phyloP scores from a whole-genome alignment of 2,797 vertebrate genomes.

The Pseudopleuronectes americanus region DNA sequence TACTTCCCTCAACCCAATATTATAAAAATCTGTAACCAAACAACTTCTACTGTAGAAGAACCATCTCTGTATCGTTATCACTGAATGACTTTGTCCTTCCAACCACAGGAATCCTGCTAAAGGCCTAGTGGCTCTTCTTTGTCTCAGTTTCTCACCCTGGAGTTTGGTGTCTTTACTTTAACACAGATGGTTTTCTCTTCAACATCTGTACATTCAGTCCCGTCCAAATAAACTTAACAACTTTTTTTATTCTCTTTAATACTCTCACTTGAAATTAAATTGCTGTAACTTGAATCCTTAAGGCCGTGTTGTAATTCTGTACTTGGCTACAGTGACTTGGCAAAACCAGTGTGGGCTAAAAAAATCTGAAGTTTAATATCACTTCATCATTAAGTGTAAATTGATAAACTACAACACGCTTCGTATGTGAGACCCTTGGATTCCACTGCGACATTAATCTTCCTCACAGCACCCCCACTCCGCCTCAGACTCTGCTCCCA shows the following conservation, averaged over 20 bases:
- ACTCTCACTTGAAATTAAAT: background rate
- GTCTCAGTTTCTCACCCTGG: background rate
- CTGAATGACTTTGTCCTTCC: too few relatives aligned
- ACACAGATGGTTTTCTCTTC: background rate
- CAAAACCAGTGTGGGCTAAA: background rate
- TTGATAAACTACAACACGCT: conserved; percentile 24
- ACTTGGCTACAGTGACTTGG: conserved; percentile 10
- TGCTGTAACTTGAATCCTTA: conserved; percentile 10
- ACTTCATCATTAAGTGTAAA: conserved; percentile 15
- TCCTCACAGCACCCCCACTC: background rate
- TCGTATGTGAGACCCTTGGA: conserved; percentile 5
- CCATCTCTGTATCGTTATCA: too few relatives aligned
- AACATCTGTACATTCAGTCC: background rate
- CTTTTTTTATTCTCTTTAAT: background rate
- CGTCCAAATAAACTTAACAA: background rate
- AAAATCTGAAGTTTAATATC: background rate
- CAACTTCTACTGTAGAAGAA: too few relatives aligned
- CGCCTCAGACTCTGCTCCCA: conserved; percentile 30
- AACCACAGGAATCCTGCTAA: too few relatives aligned
- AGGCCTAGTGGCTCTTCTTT: too few relatives aligned
- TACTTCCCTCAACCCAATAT: too few relatives aligned
- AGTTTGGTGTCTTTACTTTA: background rate
- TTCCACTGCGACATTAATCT: conserved; percentile 18
- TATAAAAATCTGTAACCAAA: too few relatives aligned
- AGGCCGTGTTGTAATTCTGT: background rate